Base-by-base conservation (phyloP, 37 sponge, comb jelly and placozoan genomes). In the Spongilla lacustris region DNA sequence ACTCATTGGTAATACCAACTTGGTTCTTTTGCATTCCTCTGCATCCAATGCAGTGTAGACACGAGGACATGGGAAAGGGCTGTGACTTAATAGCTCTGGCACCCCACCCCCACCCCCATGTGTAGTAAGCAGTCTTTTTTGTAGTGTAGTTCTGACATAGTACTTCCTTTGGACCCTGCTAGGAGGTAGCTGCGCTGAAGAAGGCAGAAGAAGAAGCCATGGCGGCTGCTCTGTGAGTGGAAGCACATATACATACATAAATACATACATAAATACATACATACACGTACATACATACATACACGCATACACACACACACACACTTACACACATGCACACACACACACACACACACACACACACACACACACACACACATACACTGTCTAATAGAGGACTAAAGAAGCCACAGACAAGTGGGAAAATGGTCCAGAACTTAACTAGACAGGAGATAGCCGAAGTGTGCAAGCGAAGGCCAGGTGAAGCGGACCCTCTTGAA, bases 141-240 rank as follows among this genome's bases (percentile, higher is more conserved):
- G n/a, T n/a, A n/a, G n/a, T n/a, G n/a, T n/a, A n/a, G n/a, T 22
- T 68, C 77, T 73, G 36, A 71, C 83, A 77, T 76, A 41, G 75
- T 87, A 35, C 68, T 67, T 8, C 71, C 68, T 29, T 89, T 81
- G 32, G 81, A 78, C 33, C 67, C 67, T 67, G 66, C 35, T 36
- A 98, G 96, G 93, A 98, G 83, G 12, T 91, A 58, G 86, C 91
- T 73, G 86, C 97, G 73, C 79, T 98, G 67, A 91, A 93, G 88
- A 85, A 75, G 26, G 87, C 94, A 10, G 92, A 90, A 72, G 93
- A 95, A n/a, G 91, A 92, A 81, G 92, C 95, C 29, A 95, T 92
- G 92, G 92, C 92, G 33, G 81, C 86, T 83, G 95, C 95, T 29
- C 77, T 91, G 92, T 94, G 41, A 86, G 89, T 78, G 22, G 71